Evolutionary conservation across 35 echinoderm and acorn worm species (phyloP).

Genomic region (Acanthaster planci): DNA sequence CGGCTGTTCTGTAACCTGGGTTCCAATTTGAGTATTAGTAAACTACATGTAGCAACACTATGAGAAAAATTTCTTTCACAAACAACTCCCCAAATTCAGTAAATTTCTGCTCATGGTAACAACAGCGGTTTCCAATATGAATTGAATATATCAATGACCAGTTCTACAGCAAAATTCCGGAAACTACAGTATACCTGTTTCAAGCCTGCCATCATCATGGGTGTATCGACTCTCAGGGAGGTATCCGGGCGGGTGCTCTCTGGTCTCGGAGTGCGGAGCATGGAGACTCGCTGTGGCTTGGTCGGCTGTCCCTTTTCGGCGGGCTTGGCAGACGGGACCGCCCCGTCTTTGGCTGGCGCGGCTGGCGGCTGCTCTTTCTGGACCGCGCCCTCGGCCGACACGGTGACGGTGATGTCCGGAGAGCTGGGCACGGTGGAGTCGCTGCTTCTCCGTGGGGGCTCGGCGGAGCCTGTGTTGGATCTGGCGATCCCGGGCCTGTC

Average conservation of each 20-base stretch:
- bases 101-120: too few species aligned
- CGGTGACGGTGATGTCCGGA: not conserved
- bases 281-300: not conserved
- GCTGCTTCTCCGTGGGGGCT: not conserved
- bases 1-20: too few species aligned
- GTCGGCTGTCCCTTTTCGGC: not conserved
- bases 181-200: too few species aligned
- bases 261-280: slow-evolving; percentile 24
- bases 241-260: slow-evolving; percentile 2
- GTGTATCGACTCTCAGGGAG: slow-evolving; percentile 62
- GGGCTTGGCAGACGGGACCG: not conserved
- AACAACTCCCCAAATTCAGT: too few species aligned
- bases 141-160: too few species aligned
- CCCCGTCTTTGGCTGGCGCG: too few species aligned
- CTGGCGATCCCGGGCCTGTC: not conserved
- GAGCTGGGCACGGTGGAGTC: not conserved
- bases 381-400: not conserved
- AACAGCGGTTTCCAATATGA: too few species aligned
- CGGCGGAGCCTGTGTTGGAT: not conserved
- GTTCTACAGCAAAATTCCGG: too few species aligned
- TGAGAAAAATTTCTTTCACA: too few species aligned
- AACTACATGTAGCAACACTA: too few species aligned
- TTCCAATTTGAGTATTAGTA: too few species aligned
- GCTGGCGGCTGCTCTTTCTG: not conserved
- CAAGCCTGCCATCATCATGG: slow-evolving; percentile 74